phyloP scores from a whole-genome alignment of 1,140 invertebrate genomes.

The Ips nitidus region DNA sequence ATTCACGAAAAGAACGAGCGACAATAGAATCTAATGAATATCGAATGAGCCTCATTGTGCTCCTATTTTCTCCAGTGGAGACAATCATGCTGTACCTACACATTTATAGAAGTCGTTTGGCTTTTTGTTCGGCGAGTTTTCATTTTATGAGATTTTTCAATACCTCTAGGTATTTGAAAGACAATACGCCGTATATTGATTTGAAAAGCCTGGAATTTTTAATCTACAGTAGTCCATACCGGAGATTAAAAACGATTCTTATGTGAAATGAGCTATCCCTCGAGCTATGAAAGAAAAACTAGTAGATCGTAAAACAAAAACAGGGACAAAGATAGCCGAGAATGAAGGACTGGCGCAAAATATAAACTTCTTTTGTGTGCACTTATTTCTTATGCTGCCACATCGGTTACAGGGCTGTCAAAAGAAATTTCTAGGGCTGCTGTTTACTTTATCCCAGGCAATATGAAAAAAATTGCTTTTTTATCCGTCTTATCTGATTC shows the following conservation, averaged over 20 bases:
- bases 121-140: no score
- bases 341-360: slow-evolving; percentile 1
- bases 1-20: background rate
- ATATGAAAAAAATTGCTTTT: background rate
- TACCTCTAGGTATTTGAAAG: no score
- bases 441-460: background rate
- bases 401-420: slow-evolving; percentile 11
- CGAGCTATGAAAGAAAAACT: slow-evolving; percentile 1
- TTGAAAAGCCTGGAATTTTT: slow-evolving; percentile 3
- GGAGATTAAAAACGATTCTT: slow-evolving; percentile 6
- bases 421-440: slow-evolving; percentile 1
- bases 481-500: no score
- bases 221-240: background rate
- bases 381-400: slow-evolving; percentile 13
- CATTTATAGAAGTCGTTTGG: no score
- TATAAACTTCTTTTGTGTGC: slow-evolving; percentile 8
- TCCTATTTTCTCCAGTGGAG: background rate
- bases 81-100: no score
- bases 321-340: background rate
- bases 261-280: slow-evolving; percentile 3
- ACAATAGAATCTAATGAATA: slow-evolving; percentile 7
- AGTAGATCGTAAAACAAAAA: slow-evolving; percentile 8
- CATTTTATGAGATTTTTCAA: no score
- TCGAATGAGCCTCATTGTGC: background rate
- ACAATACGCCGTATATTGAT: background rate